A percentile compares a stretch with the other conserved stretches of the same genome.
Evolutionary conservation across 2,797 vertebrate species (phyloP).

Genomic region (Paedocypris micromegethes): DNA sequence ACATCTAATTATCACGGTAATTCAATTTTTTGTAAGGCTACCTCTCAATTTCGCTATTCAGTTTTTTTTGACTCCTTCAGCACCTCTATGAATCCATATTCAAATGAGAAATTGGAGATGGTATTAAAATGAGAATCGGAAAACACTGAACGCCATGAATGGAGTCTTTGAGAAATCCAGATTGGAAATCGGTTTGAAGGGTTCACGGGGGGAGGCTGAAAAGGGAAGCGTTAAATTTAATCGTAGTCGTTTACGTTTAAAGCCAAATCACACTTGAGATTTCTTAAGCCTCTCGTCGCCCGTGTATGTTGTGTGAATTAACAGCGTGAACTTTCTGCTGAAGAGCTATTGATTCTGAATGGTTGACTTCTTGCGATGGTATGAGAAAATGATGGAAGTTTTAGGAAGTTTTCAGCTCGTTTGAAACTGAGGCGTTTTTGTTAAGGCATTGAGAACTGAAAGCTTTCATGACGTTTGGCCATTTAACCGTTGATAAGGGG

Average conservation of each 20-base stretch:
- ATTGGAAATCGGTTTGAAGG: slow-evolving; percentile 55
- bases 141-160: slow-evolving; percentile 56
- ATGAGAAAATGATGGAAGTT: slow-evolving; percentile 25
- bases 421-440: slow-evolving; percentile 25
- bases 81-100: slow-evolving; percentile 61
- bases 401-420: slow-evolving; percentile 27
- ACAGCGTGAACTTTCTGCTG: slow-evolving; percentile 35
- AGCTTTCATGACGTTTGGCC: background rate
- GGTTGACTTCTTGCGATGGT: slow-evolving; percentile 24
- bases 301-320: slow-evolving; percentile 57
- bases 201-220: slow-evolving; percentile 11
- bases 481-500: too few relatives aligned
- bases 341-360: slow-evolving; percentile 30
- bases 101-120: slow-evolving; percentile 64
- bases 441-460: slow-evolving; percentile 26
- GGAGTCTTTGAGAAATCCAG: slow-evolving; percentile 53
- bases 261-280: slow-evolving; percentile 62
- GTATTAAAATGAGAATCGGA: slow-evolving; percentile 67
- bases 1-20: slow-evolving; percentile 77
- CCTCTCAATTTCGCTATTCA: slow-evolving; percentile 73
- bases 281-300: slow-evolving; percentile 51
- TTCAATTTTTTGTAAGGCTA: slow-evolving; percentile 71
- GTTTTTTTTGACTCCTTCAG: slow-evolving; percentile 46
- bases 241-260: slow-evolving; percentile 55
- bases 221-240: slow-evolving; percentile 35